phyloP scores from a whole-genome alignment of 53 echinoderm and acorn worm genomes.

The Patiria pectinifera region DNA sequence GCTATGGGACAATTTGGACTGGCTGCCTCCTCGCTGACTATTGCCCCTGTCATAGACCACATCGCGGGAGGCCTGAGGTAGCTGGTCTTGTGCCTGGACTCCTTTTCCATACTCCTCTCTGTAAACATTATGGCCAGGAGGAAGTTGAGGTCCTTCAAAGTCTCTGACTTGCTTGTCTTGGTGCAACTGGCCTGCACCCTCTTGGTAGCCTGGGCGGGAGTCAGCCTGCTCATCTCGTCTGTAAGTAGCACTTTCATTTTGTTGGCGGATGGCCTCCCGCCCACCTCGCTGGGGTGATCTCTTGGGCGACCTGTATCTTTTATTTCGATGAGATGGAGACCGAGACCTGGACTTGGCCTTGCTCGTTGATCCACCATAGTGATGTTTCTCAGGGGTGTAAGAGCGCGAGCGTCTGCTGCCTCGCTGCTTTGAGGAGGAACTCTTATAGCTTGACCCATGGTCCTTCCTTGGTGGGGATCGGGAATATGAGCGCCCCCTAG shows the following conservation, averaged over 20 bases:
- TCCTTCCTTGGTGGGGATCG: constrained; percentile 42
- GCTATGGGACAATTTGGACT: not conserved
- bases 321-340: not conserved
- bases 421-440: constrained; percentile 30
- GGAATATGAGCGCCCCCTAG: constrained; percentile 37
- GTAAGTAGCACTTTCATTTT: not conserved
- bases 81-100: constrained; percentile 25
- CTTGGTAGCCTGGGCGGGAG: not conserved
- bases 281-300: constrained; percentile 12
- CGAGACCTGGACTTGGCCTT: constrained; percentile 44
- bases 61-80: not conserved
- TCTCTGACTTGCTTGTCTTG: constrained; percentile 4
- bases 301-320: constrained; percentile 31
- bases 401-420: constrained; percentile 22
- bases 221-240: not conserved
- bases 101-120: constrained; percentile 5
- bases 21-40: not conserved
- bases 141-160: constrained; percentile 20
- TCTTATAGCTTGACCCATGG: constrained; percentile 14
- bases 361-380: not conserved
- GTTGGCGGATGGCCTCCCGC: not conserved
- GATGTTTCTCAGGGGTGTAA: constrained; percentile 29
- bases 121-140: not conserved
- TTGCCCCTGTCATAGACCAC: not conserved
- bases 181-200: constrained; percentile 1